Evolutionary conservation across 2,888 invertebrate genomes (phyloP).

Genomic region (Troilus luridus): DNA sequence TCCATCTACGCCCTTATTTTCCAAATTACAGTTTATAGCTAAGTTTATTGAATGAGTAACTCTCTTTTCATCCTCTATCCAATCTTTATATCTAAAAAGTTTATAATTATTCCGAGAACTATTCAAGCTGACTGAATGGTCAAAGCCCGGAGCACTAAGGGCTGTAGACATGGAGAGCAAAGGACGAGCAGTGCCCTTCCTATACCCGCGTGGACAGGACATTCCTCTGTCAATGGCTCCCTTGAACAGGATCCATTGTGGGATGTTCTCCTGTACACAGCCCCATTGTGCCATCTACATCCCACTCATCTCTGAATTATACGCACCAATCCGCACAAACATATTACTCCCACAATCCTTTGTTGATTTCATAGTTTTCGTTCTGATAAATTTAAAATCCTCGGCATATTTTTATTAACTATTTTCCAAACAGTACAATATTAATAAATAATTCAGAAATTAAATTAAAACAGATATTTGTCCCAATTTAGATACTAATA

Average conservation of each 20-base stretch:
- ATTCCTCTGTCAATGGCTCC: slow-evolving; percentile 2
- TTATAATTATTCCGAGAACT: not conserved
- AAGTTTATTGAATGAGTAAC: too few species aligned
- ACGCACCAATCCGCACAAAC: not conserved
- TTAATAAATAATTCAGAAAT: too few species aligned
- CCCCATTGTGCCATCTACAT: not conserved
- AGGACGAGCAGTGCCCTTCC: not conserved
- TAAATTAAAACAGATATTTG: too few species aligned
- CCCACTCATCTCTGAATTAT: not conserved
- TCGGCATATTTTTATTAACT: too few species aligned
- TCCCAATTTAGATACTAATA: too few species aligned
- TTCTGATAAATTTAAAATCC: not conserved
- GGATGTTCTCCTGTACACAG: not conserved
- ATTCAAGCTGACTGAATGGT: not conserved
- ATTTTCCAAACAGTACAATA: too few species aligned
- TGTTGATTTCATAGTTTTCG: not conserved
- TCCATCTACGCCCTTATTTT: too few species aligned
- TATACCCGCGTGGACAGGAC: not conserved
- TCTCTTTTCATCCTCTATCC: not conserved
- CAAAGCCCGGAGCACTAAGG: not conserved
- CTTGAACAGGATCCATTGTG: not conserved
- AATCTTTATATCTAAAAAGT: not conserved
- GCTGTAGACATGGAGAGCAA: not conserved
- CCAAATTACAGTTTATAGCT: too few species aligned
- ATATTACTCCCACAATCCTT: not conserved